Conservation (phyloP, 2,888 invertebrate genomes). For the Tinea trinotella region DNA sequence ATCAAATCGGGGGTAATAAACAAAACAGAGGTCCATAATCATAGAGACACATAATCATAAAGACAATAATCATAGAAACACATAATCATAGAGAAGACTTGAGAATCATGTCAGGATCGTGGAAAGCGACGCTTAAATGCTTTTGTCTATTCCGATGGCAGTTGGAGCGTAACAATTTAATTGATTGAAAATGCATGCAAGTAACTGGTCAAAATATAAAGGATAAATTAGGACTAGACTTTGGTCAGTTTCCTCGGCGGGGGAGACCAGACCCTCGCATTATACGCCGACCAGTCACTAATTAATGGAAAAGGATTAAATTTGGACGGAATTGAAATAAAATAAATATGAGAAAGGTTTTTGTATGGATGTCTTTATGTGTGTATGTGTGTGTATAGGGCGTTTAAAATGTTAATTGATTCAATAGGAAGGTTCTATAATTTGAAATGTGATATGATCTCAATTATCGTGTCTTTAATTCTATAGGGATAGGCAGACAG, state of each 20-base stretch:
- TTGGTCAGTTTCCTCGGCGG: neutral
- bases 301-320: slow-evolving; percentile 73
- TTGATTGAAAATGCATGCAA: too few relatives aligned
- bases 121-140: too few relatives aligned
- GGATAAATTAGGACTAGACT: neutral
- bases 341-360: slow-evolving; percentile 67
- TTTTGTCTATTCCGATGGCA: too few relatives aligned
- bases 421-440: slow-evolving; percentile 1
- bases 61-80: too few relatives aligned
- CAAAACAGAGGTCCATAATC: too few relatives aligned
- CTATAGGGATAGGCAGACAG: too few relatives aligned
- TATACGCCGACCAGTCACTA: slow-evolving; percentile 61
- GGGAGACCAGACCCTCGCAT: slow-evolving; percentile 34
- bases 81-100: too few relatives aligned
- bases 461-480: too few relatives aligned
- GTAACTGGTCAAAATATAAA: neutral
- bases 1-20: too few relatives aligned
- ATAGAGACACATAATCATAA: too few relatives aligned
- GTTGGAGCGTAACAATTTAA: too few relatives aligned
- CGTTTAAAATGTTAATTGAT: slow-evolving; percentile 4
- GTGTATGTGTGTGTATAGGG: neutral
- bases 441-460: neutral
- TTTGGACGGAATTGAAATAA: slow-evolving; percentile 70
- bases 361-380: slow-evolving; percentile 15
- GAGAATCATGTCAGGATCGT: too few relatives aligned